phyloP scores from a whole-genome alignment of 2,797 vertebrate genomes.

The Rhinichthys osculus region DNA sequence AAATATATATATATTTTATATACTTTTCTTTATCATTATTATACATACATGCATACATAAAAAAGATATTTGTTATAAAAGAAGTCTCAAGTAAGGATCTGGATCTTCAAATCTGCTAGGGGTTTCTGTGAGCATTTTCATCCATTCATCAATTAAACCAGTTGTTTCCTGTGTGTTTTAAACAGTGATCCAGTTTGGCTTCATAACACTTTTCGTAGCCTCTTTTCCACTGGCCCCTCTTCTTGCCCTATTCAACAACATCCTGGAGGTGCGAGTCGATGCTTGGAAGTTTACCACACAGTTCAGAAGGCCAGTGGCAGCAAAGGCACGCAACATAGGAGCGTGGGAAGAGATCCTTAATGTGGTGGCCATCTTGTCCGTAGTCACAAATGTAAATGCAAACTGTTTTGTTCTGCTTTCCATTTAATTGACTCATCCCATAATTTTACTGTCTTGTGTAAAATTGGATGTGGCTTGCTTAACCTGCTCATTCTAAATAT shows the following conservation, averaged over 20 bases:
- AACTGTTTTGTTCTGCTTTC: not conserved
- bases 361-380: constrained; percentile 90
- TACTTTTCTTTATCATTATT: too few species aligned
- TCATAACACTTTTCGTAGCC: constrained; percentile 96
- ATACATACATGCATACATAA: not conserved
- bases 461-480: not conserved
- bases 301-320: constrained; percentile 89
- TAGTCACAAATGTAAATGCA: constrained; percentile 89
- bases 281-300: constrained; percentile 98
- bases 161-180: constrained; percentile 18
- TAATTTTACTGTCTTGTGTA: not conserved
- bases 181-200: constrained; percentile 95
- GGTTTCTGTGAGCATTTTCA: not conserved
- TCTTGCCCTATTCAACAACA: constrained; percentile 93
- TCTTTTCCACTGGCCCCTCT: constrained; percentile 97
- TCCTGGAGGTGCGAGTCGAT: constrained; percentile 93
- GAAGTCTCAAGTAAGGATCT: not conserved
- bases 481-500: not conserved
- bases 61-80: not conserved
- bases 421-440: not conserved
- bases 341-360: constrained; percentile 96
- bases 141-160: not conserved
- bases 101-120: not conserved
- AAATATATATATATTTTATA: too few species aligned
- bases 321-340: constrained; percentile 94